These are phyloP conservation scores for Pseudochirops cupreus DNA, from an alignment of 2,797 vertebrate species.

Conservation along the genomic window DNA sequence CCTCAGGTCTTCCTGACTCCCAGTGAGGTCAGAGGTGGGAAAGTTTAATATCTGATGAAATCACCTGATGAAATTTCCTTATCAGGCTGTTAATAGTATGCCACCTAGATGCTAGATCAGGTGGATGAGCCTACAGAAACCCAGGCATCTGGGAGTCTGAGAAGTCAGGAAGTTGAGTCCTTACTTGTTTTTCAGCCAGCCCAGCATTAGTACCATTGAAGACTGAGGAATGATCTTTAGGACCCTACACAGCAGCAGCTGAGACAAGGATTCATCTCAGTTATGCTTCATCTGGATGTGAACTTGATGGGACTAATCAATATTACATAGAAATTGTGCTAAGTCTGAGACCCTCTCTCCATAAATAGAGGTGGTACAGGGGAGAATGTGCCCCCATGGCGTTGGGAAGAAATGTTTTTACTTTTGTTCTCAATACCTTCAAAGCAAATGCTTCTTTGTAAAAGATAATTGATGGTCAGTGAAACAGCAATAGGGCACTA, in stretches of 20 bases:
- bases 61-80: not conserved
- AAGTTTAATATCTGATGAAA: not conserved
- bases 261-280: not conserved
- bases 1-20: not conserved
- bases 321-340: not conserved
- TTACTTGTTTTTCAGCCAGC: not conserved
- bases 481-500: not conserved
- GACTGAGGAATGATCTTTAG: not conserved
- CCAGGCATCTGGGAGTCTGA: not conserved
- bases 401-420: not conserved
- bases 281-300: not conserved
- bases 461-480: not conserved
- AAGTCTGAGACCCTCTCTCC: not conserved
- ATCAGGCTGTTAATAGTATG: not conserved
- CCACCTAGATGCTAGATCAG: not conserved
- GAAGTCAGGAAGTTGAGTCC: not conserved
- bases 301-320: not conserved
- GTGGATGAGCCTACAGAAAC: not conserved
- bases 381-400: fast-evolving
- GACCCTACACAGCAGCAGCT: not conserved
- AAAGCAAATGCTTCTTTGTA: not conserved
- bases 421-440: not conserved
- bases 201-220: not conserved
- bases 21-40: not conserved
- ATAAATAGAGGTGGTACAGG: not conserved